Evolutionary conservation across 2,888 invertebrate species (phyloP).

Genomic region (Lumbricus terrestris): DNA sequence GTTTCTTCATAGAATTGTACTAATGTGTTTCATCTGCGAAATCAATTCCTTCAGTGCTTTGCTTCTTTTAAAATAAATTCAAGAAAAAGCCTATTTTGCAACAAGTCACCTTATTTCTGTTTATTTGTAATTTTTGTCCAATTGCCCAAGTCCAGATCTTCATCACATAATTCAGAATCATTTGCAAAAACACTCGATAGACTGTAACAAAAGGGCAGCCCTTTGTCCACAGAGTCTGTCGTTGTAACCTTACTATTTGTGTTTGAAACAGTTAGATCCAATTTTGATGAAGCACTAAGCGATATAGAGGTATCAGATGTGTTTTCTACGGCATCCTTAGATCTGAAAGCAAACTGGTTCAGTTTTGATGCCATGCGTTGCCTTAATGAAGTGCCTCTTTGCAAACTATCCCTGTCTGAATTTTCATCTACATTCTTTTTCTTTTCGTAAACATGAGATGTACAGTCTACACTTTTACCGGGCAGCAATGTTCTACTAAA

Average conservation of each 20-base stretch:
- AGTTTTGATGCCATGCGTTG: neutral
- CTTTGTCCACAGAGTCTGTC: neutral
- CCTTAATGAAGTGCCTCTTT: neutral
- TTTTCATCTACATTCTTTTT: neutral
- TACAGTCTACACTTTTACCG: neutral
- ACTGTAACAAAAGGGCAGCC: neutral
- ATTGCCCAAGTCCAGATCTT: constrained; percentile 7
- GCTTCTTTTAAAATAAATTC: too few species aligned
- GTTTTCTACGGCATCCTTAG: neutral
- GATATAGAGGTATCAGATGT: neutral
- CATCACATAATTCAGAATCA: constrained; percentile 1
- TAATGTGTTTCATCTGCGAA: neutral
- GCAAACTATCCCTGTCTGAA: neutral
- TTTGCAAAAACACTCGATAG: neutral
- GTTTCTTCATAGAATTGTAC: neutral
- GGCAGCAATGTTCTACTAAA: neutral
- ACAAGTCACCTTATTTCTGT: neutral
- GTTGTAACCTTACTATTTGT: neutral
- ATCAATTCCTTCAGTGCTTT: too few species aligned
- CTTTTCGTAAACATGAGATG: neutral
- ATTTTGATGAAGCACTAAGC: neutral
- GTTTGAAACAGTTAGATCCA: neutral
- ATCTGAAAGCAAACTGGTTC: constrained; percentile 3
- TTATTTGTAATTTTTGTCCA: constrained; percentile 6
- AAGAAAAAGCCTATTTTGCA: neutral